phyloP scores from a whole-genome alignment of 2,113 vertebrate genomes.

The Hypomesus transpacificus region DNA sequence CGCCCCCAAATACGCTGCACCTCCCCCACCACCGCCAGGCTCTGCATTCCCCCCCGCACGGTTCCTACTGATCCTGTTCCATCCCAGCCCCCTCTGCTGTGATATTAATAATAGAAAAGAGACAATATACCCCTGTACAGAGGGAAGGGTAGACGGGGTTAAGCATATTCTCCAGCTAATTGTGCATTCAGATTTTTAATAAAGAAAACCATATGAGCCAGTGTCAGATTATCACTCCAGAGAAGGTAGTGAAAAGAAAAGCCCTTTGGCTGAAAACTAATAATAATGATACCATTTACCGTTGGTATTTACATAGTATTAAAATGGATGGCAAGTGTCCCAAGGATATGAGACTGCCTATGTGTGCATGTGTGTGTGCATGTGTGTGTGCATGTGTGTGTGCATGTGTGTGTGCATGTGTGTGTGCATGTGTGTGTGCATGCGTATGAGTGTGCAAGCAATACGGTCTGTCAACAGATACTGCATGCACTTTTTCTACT shows the following conservation, averaged over 20 bases:
- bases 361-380: constrained; percentile 14
- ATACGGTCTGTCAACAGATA: too few relatives aligned
- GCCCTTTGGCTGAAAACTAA: constrained; percentile 37
- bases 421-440: not conserved
- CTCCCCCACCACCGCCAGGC: constrained; percentile 35
- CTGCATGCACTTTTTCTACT: too few relatives aligned
- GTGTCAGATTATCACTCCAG: constrained; percentile 31
- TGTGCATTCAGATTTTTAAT: constrained; percentile 72
- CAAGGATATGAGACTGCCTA: constrained; percentile 13
- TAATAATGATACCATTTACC: constrained; percentile 36
- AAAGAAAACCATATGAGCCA: constrained; percentile 56
- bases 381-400: not conserved
- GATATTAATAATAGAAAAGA: constrained; percentile 71
- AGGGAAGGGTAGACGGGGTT: constrained; percentile 68
- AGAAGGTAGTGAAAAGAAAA: constrained; percentile 45
- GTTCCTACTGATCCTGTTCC: constrained; percentile 47
- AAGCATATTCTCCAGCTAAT: constrained; percentile 73
- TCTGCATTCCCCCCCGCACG: constrained; percentile 33
- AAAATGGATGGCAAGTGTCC: constrained; percentile 30
- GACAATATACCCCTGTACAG: constrained; percentile 69
- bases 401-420: constrained; percentile 8
- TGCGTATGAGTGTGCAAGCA: not conserved
- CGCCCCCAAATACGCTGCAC: constrained; percentile 25
- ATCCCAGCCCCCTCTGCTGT: constrained; percentile 48
- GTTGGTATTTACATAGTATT: constrained; percentile 36